Evolutionary conservation across 2,888 invertebrate genomes (phyloP).

Genomic region (Drosophila vallismaia): DNA sequence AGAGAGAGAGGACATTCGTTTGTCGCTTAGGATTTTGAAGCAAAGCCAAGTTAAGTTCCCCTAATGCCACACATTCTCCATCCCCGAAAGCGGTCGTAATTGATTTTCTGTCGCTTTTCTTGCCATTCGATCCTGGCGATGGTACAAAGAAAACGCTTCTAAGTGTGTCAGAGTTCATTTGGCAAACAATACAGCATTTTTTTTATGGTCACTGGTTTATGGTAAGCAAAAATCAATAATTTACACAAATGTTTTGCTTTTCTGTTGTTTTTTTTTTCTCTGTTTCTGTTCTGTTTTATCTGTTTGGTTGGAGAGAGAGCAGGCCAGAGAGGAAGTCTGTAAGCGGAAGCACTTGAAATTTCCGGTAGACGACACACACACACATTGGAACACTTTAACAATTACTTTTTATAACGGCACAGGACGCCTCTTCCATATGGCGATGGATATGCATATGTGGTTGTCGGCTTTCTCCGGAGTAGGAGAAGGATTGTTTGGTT

Average conservation of each 20-base stretch:
- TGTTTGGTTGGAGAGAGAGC: background rate
- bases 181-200: slow-evolving; percentile 45
- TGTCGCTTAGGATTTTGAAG: slow-evolving; percentile 46
- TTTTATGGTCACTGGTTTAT: slow-evolving; percentile 17
- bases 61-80: slow-evolving; percentile 52
- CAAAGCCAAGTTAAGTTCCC: slow-evolving; percentile 67
- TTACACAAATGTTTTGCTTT: slow-evolving; percentile 66
- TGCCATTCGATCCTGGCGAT: slow-evolving; percentile 37
- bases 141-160: slow-evolving; percentile 31
- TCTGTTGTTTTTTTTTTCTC: slow-evolving; percentile 35
- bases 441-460: slow-evolving; percentile 34
- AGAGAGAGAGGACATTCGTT: slow-evolving; percentile 10
- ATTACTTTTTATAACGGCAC: slow-evolving; percentile 60
- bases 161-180: slow-evolving; percentile 62
- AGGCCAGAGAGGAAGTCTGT: slow-evolving; percentile 12
- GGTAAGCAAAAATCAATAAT: slow-evolving; percentile 71
- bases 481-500: slow-evolving; percentile 1
- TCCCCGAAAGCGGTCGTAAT: slow-evolving; percentile 53
- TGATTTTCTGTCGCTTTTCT: slow-evolving; percentile 63
- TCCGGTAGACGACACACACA: slow-evolving; percentile 56
- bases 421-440: slow-evolving; percentile 63
- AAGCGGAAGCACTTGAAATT: slow-evolving; percentile 72
- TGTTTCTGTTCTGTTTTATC: slow-evolving; percentile 12
- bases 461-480: slow-evolving; percentile 33
- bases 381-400: slow-evolving; percentile 33